Evolutionary conservation across 2,113 vertebrate genomes (phyloP).

Genomic region (Trogon melanurus): DNA sequence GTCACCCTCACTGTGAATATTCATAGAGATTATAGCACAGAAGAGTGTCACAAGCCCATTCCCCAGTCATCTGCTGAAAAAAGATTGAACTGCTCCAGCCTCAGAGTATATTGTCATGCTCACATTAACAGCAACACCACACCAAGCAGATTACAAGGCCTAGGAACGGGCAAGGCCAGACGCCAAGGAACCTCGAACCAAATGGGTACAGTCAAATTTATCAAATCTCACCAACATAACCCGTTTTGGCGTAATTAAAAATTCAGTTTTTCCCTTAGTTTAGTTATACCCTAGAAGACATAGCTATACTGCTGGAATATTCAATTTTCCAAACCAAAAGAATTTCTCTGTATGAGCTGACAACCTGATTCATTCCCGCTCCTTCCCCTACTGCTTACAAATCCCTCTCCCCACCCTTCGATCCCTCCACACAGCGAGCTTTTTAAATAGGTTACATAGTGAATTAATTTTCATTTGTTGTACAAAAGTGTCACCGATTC

Average conservation of each 20-base stretch:
- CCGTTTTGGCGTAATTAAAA: not conserved
- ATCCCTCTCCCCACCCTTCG: not conserved
- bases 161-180: not conserved
- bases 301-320: not conserved
- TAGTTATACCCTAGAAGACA: not conserved
- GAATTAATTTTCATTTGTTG: conserved; percentile 39
- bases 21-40: not conserved
- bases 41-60: not conserved
- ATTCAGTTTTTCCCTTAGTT: not conserved
- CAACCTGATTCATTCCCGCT: not conserved
- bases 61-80: not conserved
- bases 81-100: not conserved
- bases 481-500: not conserved
- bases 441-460: conserved; percentile 33
- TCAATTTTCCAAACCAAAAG: not conserved
- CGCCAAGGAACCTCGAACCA: not conserved
- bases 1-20: not conserved
- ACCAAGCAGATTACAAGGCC: not conserved
- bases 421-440: not conserved
- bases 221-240: not conserved
- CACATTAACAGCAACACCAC: not conserved
- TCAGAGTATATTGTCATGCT: not conserved
- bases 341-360: not conserved
- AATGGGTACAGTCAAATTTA: not conserved
- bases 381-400: not conserved